phyloP scores from a whole-genome alignment of 2,888 invertebrate species.

The Cerastis rubricosa region DNA sequence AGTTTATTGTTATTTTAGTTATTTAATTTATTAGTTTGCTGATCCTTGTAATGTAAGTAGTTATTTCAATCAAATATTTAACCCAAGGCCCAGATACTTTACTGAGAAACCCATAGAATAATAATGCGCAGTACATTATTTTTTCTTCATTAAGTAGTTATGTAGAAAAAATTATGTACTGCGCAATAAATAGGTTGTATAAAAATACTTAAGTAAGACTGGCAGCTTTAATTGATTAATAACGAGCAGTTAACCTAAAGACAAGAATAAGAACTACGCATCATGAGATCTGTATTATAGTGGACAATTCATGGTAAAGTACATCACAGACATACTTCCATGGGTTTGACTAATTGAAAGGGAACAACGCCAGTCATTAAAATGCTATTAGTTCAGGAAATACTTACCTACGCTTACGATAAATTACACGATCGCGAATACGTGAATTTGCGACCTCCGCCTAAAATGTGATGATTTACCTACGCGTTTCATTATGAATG shows the following conservation, averaged over 20 bases:
- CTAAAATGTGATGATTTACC: conserved; percentile 5
- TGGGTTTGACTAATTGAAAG: conserved; percentile 14
- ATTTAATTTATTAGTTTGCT: no score
- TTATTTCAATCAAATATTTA: no score
- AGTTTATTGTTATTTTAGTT: no score
- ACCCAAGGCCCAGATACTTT: no score
- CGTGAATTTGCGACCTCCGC: conserved; percentile 12
- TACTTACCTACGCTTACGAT: not conserved
- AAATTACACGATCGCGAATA: conserved; percentile 7
- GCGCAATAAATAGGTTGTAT: not conserved
- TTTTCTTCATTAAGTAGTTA: no score
- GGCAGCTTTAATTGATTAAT: conserved; percentile 30
- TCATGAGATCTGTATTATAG: not conserved
- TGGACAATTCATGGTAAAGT: conserved; percentile 11
- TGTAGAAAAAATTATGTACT: no score
- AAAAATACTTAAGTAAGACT: conserved; percentile 31
- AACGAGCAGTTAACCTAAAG: conserved; percentile 23
- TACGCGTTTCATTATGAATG: not conserved
- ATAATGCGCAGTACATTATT: no score
- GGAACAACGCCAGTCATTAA: conserved; percentile 19
- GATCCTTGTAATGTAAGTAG: no score
- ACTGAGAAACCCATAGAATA: no score
- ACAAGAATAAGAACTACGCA: conserved; percentile 17
- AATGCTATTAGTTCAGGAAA: conserved; percentile 20
- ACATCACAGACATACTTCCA: not conserved